Evolutionary conservation across 2,888 invertebrate genomes (phyloP).

Genomic region (Mesorhabditis spiculigera): DNA sequence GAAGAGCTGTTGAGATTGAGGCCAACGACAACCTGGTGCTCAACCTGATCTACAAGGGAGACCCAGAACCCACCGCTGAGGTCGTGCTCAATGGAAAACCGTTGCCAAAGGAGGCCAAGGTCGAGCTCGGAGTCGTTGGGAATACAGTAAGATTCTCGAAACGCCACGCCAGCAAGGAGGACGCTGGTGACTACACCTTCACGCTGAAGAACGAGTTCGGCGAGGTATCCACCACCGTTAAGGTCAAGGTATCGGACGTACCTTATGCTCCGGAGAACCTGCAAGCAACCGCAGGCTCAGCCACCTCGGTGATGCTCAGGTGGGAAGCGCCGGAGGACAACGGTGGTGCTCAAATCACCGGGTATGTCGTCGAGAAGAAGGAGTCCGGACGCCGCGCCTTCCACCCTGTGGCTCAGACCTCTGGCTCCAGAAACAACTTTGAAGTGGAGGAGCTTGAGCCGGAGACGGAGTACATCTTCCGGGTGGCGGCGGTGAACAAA

Average conservation of each 20-base stretch:
- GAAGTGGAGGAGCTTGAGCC: conserved; percentile 71
- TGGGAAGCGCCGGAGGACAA: conserved; percentile 66
- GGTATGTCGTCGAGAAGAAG: conserved; percentile 75
- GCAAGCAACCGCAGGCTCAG: conserved; percentile 38
- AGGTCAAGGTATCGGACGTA: conserved; percentile 39
- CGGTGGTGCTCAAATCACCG: conserved; percentile 79
- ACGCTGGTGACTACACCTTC: conserved; percentile 53
- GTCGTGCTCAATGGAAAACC: conserved; percentile 42
- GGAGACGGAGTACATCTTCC: conserved; percentile 80
- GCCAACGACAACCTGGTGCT: conserved; percentile 45
- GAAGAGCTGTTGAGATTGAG: conserved; percentile 34
- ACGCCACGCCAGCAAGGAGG: conserved; percentile 38
- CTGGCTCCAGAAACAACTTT: not conserved
- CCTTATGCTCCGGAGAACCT: conserved; percentile 48
- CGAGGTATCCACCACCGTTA: conserved; percentile 34
- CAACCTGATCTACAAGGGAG: conserved; percentile 35
- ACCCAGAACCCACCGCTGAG: conserved; percentile 50
- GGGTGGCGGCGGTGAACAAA: conserved; percentile 80
- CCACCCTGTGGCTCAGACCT: conserved; percentile 35
- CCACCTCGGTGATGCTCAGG: conserved; percentile 40
- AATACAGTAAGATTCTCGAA: conserved; percentile 31
- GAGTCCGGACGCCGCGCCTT: conserved; percentile 50
- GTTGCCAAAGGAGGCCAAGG: conserved; percentile 42
- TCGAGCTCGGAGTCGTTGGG: conserved; percentile 36
- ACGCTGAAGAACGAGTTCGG: conserved; percentile 51